Evolutionary conservation across 2,888 invertebrate species (phyloP), one percentile per base, ranked within the genome.

Genomic region (Calliopum simillimum): DNA sequence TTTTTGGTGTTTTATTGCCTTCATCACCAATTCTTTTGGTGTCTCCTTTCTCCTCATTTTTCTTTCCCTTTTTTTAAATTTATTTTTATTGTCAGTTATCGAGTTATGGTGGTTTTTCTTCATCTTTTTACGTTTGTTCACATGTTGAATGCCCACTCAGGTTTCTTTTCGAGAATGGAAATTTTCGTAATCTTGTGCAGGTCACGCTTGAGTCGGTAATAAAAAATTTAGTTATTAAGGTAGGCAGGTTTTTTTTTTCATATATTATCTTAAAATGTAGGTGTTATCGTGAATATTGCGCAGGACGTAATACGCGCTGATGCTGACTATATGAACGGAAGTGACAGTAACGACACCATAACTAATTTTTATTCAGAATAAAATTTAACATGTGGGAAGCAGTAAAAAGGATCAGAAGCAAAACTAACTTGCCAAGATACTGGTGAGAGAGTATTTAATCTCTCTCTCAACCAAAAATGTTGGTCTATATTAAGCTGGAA

Each of bases 171-270:
- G 5, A 43, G 13, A 6, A 49, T 3, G 23, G 13, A 25, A 49
- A 58, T 41, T 41, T 47, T 46, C 23, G 19, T 43, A 33, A 55
- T 49, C 61, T 11, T 23, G 49, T 63, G 67, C 70, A 41, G 67
- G 70, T 59, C 71, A 64, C 63, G 62, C 58, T 49, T 63, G 47
- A 33, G 49, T 25, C 1, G 47, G 43, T 51, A 19, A 63, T 63
- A 68, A 71, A 68, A 46, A 44, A 25, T 19, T 58, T 43, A 49
- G 19, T 53, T 44, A 51, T 55, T 47, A 67, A 53, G 14, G 11
- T 58, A 25, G 14, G 11, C 33, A 25, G 13, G 16, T 14, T 23
- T 4, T 14, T 16, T 19, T 51, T 21, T 51, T 1, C 16, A 21
- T 51, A 21, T n/a, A 11, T 19, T 11, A 3, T 11, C 21, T 51